Evolutionary conservation across 2,113 vertebrate species (phyloP).

Genomic region (Aix galericulata): DNA sequence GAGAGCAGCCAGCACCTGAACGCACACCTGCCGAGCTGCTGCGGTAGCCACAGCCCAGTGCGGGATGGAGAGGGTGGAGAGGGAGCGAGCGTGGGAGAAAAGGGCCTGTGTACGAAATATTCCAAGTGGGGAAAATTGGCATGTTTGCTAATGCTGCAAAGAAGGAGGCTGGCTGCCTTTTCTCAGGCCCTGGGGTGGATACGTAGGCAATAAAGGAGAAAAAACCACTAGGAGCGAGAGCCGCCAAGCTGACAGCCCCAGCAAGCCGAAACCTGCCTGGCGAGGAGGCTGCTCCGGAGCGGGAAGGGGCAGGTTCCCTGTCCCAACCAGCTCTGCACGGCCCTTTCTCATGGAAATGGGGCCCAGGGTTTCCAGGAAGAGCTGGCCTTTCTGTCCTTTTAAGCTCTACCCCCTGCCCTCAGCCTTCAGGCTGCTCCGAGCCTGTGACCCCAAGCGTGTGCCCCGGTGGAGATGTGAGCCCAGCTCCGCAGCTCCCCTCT

Average conservation of each 20-base stretch:
- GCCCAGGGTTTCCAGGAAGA: neutral
- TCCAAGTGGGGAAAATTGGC: conserved; percentile 19
- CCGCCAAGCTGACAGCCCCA: conserved; percentile 11
- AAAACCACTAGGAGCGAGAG: conserved; percentile 39
- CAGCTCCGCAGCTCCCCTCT: neutral
- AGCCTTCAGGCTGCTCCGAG: neutral
- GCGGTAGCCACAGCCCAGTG: neutral
- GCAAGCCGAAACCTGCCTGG: conserved; percentile 62
- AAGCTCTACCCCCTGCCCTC: neutral
- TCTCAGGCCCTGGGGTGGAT: conserved; percentile 50
- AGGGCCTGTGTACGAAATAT: conserved; percentile 2
- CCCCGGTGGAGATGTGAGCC: neutral
- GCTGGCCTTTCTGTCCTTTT: neutral
- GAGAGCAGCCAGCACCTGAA: neutral
- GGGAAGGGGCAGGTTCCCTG: conserved; percentile 35
- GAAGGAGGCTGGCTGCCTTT: conserved; percentile 49
- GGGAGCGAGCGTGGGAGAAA: conserved; percentile 33
- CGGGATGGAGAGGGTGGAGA: neutral
- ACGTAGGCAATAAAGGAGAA: conserved; percentile 35
- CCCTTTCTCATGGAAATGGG: conserved; percentile 25
- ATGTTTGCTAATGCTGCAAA: neutral
- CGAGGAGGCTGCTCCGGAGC: neutral
- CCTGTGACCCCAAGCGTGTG: neutral
- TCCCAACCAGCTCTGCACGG: neutral
- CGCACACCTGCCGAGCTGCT: neutral